Evolutionary conservation across 2,113 vertebrate species (phyloP), one percentile per base, ranked within the genome.

Genomic region (Eonycteris spelaea): DNA sequence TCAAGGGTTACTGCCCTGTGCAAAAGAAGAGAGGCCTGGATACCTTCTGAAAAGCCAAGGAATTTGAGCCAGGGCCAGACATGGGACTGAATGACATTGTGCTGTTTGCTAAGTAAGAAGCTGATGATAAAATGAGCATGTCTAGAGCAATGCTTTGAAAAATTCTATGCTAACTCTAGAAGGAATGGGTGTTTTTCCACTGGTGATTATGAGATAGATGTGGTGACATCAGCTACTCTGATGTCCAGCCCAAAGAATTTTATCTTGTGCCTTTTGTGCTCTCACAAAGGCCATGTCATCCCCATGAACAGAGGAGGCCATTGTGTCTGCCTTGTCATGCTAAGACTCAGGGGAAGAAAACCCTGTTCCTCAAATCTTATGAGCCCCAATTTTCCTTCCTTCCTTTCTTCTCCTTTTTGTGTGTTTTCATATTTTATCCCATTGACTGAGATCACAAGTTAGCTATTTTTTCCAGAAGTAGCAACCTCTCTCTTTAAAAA

Each of bases 21-120:
- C 28, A 53, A 30, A 85, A 92, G 77, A 2, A 1, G 9, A 92
- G 67, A 87, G 53, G 40, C 53, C 59, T n/a, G 48, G 73, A 75
- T 59, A 38, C 51, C 53, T 97, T 94, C 48, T 78, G 94, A 67
- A 94, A 95, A 82, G 45, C 67, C 35, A 22, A 55, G 38, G 35
- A 80, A 79, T 83, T n/a, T 82, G 67, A 92, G 65, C 55, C 28
- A 28, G 65, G 75, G 57, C 57, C 65, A 89, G 68, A 18, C 78
- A 8, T 82, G 0, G n/a, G 59, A 63, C 48, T 33, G 7, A 16
- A 14, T 24, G 38, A 53, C 67, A 14, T 89, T 10, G 0, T 30
- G 40, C 55, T 78, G 7, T 61, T 90, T 77, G 89, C 48, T 51
- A 55, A 67, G 38, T 89, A 33, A 83, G 51, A 94, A 51, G 35